Percentiles rank a stretch among this genome's conserved stretches.
Conservation (phyloP, 2,797 vertebrate species). For the Falco concolor region DNA sequence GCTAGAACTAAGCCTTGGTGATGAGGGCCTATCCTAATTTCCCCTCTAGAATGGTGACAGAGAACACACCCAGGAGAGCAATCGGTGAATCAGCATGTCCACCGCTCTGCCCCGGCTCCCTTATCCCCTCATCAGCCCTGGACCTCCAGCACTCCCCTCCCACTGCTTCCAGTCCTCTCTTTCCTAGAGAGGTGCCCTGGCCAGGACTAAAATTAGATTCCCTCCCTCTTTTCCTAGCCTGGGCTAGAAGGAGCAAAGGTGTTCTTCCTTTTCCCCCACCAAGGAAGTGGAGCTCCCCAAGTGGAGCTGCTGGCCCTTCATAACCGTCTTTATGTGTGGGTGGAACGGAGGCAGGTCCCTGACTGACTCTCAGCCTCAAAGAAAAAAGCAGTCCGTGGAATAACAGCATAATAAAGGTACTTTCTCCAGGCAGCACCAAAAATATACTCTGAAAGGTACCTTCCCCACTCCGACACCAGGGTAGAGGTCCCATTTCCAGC, state of each 20-base stretch:
- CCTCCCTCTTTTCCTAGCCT: not conserved
- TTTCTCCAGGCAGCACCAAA: not conserved
- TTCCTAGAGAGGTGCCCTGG: not conserved
- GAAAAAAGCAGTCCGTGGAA: not conserved
- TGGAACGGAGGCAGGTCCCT: not conserved
- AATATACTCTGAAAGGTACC: not conserved
- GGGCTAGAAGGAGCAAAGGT: not conserved
- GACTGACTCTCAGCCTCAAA: not conserved
- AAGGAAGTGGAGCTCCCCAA: not conserved
- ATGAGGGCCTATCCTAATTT: accelerated
- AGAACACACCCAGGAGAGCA: accelerated
- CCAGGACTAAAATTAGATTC: not conserved
- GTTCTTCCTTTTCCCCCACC: not conserved
- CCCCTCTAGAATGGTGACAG: not conserved
- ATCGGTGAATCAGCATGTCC: not conserved
- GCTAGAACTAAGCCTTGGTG: not conserved
- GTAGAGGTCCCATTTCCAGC: not conserved
- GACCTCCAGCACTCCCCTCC: not conserved
- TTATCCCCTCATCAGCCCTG: not conserved
- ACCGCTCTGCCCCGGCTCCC: not conserved
- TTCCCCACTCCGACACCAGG: not conserved
- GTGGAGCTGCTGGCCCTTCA: not conserved
- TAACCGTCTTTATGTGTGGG: not conserved
- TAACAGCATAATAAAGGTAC: not conserved
- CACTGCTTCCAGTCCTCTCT: not conserved